phyloP scores from a whole-genome alignment of 1,140 invertebrate genomes.

The Drosophila bocqueti region DNA sequence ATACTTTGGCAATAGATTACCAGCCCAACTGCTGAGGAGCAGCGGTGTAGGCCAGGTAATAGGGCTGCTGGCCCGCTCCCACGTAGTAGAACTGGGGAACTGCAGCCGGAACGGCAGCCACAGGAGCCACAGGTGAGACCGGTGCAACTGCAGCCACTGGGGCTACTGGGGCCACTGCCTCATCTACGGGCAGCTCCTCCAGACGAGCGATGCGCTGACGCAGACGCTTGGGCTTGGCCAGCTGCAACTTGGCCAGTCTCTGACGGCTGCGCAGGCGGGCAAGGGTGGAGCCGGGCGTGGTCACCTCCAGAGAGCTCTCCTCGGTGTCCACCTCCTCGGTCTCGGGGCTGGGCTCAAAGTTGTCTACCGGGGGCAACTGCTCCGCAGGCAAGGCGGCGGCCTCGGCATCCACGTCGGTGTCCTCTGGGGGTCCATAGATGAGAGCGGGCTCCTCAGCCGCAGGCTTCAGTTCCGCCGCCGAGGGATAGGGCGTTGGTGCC shows the following conservation, averaged over 20 bases:
- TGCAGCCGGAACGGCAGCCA: slow-evolving; percentile 17
- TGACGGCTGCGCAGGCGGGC: slow-evolving; percentile 65
- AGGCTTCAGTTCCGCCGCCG: slow-evolving; percentile 72
- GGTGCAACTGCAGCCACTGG: slow-evolving; percentile 2
- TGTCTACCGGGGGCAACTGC: slow-evolving; percentile 35
- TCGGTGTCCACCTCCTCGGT: slow-evolving; percentile 66
- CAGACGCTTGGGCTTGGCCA: slow-evolving; percentile 48
- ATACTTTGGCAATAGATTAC: slow-evolving; percentile 21
- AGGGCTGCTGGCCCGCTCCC: slow-evolving; percentile 55
- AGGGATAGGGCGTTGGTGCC: slow-evolving; percentile 69
- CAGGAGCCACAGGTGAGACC: slow-evolving; percentile 16
- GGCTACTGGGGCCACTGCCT: slow-evolving; percentile 21
- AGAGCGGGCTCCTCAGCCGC: slow-evolving; percentile 57
- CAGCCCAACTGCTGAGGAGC: slow-evolving; percentile 60
- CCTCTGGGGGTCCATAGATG: slow-evolving; percentile 72
- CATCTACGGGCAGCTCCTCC: slow-evolving; percentile 56
- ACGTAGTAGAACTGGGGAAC: slow-evolving; percentile 61
- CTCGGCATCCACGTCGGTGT: slow-evolving; percentile 30
- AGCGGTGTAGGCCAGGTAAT: slow-evolving; percentile 56
- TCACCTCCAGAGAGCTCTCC: slow-evolving; percentile 58
- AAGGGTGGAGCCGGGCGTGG: slow-evolving; percentile 37
- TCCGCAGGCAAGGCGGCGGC: slow-evolving; percentile 41
- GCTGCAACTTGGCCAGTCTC: slow-evolving; percentile 57
- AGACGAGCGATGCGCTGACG: slow-evolving; percentile 65
- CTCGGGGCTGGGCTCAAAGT: slow-evolving; percentile 52